These are phyloP conservation scores for Oreochromis spilurus DNA, from an alignment of 2,113 vertebrate genomes.

Conservation along the genomic window DNA sequence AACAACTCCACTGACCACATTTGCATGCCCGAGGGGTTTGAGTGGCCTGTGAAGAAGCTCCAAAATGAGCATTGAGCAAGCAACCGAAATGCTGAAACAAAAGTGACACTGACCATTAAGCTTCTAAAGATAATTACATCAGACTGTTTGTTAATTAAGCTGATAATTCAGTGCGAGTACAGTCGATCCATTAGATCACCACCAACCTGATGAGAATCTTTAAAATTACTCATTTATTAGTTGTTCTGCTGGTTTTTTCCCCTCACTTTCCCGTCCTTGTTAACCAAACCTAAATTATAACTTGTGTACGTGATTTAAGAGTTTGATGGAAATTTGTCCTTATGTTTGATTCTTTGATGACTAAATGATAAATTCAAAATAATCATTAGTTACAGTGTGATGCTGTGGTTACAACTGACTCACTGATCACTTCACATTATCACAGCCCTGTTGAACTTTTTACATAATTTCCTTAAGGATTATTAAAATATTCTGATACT, in stretches of 20 bases:
- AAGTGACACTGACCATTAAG: not conserved
- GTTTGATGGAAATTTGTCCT: not conserved
- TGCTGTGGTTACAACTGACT: not conserved
- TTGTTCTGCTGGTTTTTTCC: rapidly evolving
- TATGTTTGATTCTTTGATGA: not conserved
- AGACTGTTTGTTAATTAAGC: not conserved
- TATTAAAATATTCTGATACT: not conserved
- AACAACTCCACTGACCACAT: not conserved
- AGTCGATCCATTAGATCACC: not conserved
- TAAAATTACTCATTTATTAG: not conserved
- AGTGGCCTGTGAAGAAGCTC: not conserved
- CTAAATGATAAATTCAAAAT: not conserved
- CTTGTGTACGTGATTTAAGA: rapidly evolving
- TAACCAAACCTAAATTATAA: not conserved
- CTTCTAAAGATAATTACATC: not conserved
- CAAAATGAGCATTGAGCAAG: not conserved
- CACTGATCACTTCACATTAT: not conserved
- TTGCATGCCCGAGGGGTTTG: not conserved
- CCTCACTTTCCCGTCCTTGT: not conserved
- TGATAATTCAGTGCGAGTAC: not conserved
- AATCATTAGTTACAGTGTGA: not conserved
- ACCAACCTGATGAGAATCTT: not conserved
- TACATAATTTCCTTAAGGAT: too few relatives aligned
- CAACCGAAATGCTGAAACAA: not conserved
- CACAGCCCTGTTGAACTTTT: not conserved